phyloP scores from a whole-genome alignment of 2,113 vertebrate genomes.

The Choloepus hoffmanni region DNA sequence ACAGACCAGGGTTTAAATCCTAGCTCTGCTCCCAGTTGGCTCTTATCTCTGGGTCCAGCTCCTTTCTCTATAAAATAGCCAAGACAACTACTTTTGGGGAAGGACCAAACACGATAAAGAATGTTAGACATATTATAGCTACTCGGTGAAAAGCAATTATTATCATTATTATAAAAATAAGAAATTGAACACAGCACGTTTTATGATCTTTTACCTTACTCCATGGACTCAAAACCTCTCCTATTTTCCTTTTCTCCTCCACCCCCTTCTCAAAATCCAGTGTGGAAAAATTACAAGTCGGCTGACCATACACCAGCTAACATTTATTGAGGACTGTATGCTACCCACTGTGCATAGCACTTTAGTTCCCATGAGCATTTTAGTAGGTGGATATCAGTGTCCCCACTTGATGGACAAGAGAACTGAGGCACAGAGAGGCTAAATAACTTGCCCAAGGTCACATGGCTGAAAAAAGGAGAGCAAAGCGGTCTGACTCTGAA shows the following conservation, averaged over 20 bases:
- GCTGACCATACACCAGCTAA: background rate
- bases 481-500: background rate
- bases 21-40: background rate
- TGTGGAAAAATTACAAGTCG: background rate
- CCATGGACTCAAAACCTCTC: background rate
- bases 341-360: background rate
- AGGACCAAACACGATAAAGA: conserved; percentile 20
- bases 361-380: background rate
- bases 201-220: background rate
- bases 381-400: background rate
- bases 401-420: background rate
- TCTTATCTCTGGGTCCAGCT: conserved; percentile 45
- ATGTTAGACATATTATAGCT: background rate
- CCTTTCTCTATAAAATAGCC: conserved; percentile 42
- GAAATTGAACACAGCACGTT: background rate
- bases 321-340: background rate
- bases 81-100: background rate
- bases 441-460: conserved; percentile 29
- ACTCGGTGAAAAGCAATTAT: background rate
- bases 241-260: background rate
- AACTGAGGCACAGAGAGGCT: background rate
- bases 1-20: conserved; percentile 30
- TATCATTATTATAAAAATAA: background rate
- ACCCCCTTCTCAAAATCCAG: background rate
- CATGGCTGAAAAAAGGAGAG: background rate